Percentiles rank a stretch among this genome's conserved stretches.
These are phyloP conservation scores for Myotis yumanensis DNA, from an alignment of 2,113 vertebrate genomes.

Conservation along the genomic window DNA sequence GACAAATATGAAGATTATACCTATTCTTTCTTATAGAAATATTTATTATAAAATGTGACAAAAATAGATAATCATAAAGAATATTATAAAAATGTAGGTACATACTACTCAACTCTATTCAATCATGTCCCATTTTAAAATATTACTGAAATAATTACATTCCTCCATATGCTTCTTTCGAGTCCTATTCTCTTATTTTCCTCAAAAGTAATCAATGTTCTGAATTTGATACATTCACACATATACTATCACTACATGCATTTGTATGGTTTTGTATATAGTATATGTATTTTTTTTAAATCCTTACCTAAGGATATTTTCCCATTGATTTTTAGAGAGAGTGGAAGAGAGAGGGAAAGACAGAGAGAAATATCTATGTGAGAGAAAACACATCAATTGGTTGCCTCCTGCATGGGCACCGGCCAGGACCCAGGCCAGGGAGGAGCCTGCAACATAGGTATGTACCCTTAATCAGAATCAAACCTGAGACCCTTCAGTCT, in stretches of 20 bases:
- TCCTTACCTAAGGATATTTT: neutral
- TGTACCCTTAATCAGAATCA: no score
- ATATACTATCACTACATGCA: neutral
- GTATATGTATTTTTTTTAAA: no score
- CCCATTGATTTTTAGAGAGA: no score
- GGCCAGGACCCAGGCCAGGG: neutral
- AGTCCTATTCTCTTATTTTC: neutral
- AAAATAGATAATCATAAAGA: neutral
- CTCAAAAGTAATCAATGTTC: neutral
- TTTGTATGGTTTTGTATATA: neutral
- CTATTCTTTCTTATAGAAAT: neutral
- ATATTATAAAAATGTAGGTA: neutral
- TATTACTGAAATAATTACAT: slow-evolving; percentile 1
- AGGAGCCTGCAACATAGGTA: neutral
- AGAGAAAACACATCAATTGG: neutral
- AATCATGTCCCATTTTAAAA: neutral
- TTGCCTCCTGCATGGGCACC: neutral
- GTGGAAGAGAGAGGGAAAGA: neutral
- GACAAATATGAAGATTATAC: neutral
- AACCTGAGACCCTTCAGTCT: neutral
- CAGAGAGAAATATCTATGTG: neutral
- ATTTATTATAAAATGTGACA: slow-evolving; percentile 18
- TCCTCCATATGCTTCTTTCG: neutral
- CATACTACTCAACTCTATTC: neutral
- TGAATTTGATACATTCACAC: neutral